Percentiles rank a stretch among this genome's conserved stretches.
Evolutionary conservation across 2,797 vertebrate genomes (phyloP).

Genomic region (Ctenopoma kingsleyae): DNA sequence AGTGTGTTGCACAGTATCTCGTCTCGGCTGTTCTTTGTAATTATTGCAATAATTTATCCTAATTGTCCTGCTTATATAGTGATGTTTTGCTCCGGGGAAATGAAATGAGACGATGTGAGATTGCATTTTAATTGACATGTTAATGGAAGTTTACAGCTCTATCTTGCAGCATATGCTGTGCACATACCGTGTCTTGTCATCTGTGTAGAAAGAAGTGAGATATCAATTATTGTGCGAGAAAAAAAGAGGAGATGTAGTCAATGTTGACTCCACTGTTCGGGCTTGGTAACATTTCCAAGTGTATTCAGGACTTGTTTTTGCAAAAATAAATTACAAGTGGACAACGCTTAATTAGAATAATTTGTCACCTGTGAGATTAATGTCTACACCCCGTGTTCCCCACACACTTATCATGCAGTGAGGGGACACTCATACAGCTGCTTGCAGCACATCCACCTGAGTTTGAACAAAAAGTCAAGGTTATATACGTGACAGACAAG

Average conservation of each 20-base stretch:
- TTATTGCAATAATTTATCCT: constrained; percentile 32
- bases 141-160: constrained; percentile 56
- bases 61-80: constrained; percentile 26
- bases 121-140: constrained; percentile 66
- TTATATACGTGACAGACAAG: constrained; percentile 56
- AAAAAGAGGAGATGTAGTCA: constrained; percentile 25
- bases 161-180: constrained; percentile 49
- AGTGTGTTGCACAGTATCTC: constrained; percentile 7
- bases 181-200: constrained; percentile 40
- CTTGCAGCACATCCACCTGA: constrained; percentile 34
- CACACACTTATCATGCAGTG: constrained; percentile 4
- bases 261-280: constrained; percentile 17
- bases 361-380: constrained; percentile 25
- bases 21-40: constrained; percentile 13
- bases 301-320: neutral
- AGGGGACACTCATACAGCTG: constrained; percentile 19
- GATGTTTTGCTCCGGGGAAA: constrained; percentile 47
- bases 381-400: constrained; percentile 18
- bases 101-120: constrained; percentile 51
- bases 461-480: constrained; percentile 64
- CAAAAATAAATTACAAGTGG: neutral
- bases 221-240: constrained; percentile 58
- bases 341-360: constrained; percentile 13
- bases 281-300: constrained; percentile 18
- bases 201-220: constrained; percentile 46